Base-by-base conservation (phyloP, 2,797 vertebrate species). In the Poecilia wingei region DNA sequence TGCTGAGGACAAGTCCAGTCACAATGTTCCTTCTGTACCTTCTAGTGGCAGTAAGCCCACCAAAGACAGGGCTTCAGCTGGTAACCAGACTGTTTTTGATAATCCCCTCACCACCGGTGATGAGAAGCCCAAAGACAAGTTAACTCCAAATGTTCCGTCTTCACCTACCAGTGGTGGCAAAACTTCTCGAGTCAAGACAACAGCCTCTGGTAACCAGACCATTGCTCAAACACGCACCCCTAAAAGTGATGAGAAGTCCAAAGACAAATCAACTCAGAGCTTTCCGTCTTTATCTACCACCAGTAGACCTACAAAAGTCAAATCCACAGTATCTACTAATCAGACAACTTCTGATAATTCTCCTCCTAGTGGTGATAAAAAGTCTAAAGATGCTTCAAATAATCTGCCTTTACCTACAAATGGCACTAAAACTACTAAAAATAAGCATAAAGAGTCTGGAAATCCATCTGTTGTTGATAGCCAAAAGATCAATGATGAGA, bases 121-220 rank as follows among this genome's bases (percentile, higher is more conserved):
- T 57, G 9, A 45, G 1, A 71, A n/a, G 6, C 16, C 72, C 59
- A 92, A 90, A 87, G 87, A 90, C 47, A 89, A 87, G 36, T 43
- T 80, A 69, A 33, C 45, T 88, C 86, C 81, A 81, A 91, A 76
- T 77, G 75, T 77, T 85, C 90, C 83, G 55, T 71, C 88, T 87
- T 81, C 73, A 72, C 70, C 86, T 75, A 45, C 72, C 20, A 75
- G 78, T 61, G 68, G 68, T 0, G 0, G 45, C 68, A 94, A 91
- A 85, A 86, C 84, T 79, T 51, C 74, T 64, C 93, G 90, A 92
- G 86, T 72, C 82, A 91, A 89, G 66, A 72, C 78, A 22, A 66
- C 72, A 51, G 72, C 79, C 43, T 81, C 85, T 3, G 47, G 81
- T 59, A 90, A 89, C 87, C 88, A 89, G 57, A 41, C 64, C 33